Evolutionary conservation across 1,140 invertebrate species (phyloP), one percentile per base, ranked within the genome.

Genomic region (Bombus affinis): DNA sequence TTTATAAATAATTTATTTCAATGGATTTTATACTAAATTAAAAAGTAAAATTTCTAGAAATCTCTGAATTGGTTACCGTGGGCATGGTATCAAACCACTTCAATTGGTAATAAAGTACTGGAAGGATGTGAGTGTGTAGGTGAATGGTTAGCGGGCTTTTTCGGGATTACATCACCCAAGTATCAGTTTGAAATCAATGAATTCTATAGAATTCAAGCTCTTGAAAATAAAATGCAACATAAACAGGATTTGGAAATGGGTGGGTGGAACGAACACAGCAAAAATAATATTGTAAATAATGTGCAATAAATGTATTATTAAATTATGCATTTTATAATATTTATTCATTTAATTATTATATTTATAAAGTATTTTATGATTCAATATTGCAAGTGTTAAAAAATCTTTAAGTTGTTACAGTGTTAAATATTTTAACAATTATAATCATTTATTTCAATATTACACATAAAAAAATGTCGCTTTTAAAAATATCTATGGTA

Each of bases 81-180:
- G 97, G 94, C 97, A 37, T 96, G 96, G 81, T 96, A 98, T 92
- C 96, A 97, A 92, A 96, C 96, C n/a, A 95, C 95, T 91, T 95
- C 95, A 88, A 95, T 96, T 65, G 96, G 97, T n/a, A 93, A 90
- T 18, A 96, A 96, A 93, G 95, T 97, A 47, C 92, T 98, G 62
- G 95, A 96, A 93, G 97, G 96, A 65, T 97, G 98, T 86, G 98
- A 99, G 94, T 97, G 97, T 91, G 95, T 98, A 53, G 98, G 98
- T 8, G 98, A 98, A 94, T 96, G 96, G 53, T 93, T 99, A 44
- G 98, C 98, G 2, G 96, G 96, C 88, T 97, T 98, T 92, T 97
- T 99, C 92, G 98, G 98, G 4, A 99, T 99, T 73, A 99, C 98
- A 15, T 96, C 97, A 32, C 98, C 98, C 8, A 99, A 99, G 93